Evolutionary conservation across 1,140 invertebrate genomes (phyloP).

Genomic region (Andricus grossulariae): DNA sequence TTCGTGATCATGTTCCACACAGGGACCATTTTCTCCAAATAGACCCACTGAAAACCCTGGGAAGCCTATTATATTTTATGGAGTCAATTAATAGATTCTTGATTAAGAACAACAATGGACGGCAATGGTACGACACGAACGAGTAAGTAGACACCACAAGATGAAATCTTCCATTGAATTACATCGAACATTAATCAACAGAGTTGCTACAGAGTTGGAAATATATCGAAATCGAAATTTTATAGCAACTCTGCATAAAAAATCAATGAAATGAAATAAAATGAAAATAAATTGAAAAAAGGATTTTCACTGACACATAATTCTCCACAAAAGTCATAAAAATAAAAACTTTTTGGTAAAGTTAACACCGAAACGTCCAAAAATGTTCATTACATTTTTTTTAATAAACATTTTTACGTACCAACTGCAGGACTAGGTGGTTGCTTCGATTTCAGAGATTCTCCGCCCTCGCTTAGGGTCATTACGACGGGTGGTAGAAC

Average conservation of each 20-base stretch:
- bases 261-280: background rate
- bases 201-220: background rate
- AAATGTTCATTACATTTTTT: conserved; percentile 31
- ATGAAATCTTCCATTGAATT: conserved; percentile 20
- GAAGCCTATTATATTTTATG: conserved; percentile 73
- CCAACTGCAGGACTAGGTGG: conserved; percentile 70
- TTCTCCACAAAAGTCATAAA: background rate
- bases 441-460: conserved; percentile 75
- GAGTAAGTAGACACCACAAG: conserved; percentile 37
- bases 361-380: conserved; percentile 17
- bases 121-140: conserved; percentile 62
- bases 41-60: conserved; percentile 79
- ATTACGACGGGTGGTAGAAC: conserved; percentile 91
- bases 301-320: background rate
- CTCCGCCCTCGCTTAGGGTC: conserved; percentile 86
- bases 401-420: conserved; percentile 51
- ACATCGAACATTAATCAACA: conserved; percentile 13
- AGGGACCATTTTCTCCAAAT: conserved; percentile 80
- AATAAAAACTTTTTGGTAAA: background rate
- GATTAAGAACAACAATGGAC: conserved; percentile 59
- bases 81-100: conserved; percentile 25
- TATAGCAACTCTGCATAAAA: too few relatives aligned
- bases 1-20: conserved; percentile 91
- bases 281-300: background rate
- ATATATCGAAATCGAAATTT: too few relatives aligned